phyloP scores from a whole-genome alignment of 2,113 vertebrate species.

The Pelvicachromis taeniatus region DNA sequence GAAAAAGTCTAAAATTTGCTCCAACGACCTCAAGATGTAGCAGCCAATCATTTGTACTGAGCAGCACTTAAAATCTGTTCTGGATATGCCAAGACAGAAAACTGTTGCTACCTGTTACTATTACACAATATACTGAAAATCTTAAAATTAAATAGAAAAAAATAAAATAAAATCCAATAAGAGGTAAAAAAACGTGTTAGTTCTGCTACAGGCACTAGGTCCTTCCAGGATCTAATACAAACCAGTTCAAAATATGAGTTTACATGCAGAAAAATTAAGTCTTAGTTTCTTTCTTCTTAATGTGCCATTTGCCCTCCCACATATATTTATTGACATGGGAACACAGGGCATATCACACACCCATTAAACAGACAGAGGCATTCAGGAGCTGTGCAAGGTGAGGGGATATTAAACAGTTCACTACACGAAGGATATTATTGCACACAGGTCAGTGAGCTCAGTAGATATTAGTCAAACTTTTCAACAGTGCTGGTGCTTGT shows the following conservation, averaged over 20 bases:
- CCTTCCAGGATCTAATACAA: not conserved
- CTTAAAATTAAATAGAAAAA: not conserved
- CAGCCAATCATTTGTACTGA: not conserved
- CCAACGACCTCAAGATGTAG: constrained; percentile 20
- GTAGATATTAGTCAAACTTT: not conserved
- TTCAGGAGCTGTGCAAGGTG: not conserved
- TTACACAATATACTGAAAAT: not conserved
- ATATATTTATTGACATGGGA: not conserved
- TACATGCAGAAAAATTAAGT: not conserved
- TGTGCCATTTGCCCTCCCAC: not conserved
- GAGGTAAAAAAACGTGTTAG: not conserved
- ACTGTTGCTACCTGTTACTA: not conserved
- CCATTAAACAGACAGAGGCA: not conserved
- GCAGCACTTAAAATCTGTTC: not conserved
- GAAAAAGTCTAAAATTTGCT: not conserved
- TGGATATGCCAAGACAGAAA: not conserved
- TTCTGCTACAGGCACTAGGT: not conserved
- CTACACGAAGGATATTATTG: not conserved
- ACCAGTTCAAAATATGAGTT: not conserved
- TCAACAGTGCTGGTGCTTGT: not conserved
- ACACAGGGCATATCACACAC: not conserved
- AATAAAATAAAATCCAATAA: not conserved
- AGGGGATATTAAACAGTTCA: not conserved
- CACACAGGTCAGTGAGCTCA: not conserved
- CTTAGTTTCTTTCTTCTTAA: not conserved